Percentiles rank a stretch among this genome's conserved stretches.
phyloP scores from a whole-genome alignment of 1,140 invertebrate genomes.

The Drosophila repleta region DNA sequence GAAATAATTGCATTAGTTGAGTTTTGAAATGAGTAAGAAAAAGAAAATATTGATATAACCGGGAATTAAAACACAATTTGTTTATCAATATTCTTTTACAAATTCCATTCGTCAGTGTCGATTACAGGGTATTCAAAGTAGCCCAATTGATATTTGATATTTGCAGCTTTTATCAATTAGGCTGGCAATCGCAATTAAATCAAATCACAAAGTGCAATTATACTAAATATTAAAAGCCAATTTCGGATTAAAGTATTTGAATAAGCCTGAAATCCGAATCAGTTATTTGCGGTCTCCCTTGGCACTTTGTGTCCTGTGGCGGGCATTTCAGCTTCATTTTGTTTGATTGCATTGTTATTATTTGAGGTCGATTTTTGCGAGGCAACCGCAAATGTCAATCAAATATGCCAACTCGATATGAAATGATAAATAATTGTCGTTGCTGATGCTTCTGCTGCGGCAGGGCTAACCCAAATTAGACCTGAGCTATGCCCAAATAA shows the following conservation, averaged over 20 bases:
- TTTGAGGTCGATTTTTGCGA: neutral
- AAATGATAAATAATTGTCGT: slow-evolving; percentile 20
- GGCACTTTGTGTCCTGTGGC: slow-evolving; percentile 3
- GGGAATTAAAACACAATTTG: no score
- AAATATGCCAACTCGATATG: slow-evolving; percentile 14
- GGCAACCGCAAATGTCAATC: slow-evolving; percentile 36
- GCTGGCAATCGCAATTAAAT: slow-evolving; percentile 39
- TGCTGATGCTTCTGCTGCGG: slow-evolving; percentile 6
- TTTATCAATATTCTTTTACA: no score
- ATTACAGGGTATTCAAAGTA: slow-evolving; percentile 20
- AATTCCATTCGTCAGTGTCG: no score
- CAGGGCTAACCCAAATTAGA: slow-evolving; percentile 22
- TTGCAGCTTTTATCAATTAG: slow-evolving; percentile 30
- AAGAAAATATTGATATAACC: no score
- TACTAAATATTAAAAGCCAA: slow-evolving; percentile 35
- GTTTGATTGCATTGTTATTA: neutral
- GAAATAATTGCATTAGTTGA: no score
- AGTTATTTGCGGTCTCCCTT: slow-evolving; percentile 31
- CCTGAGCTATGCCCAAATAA: slow-evolving; percentile 2
- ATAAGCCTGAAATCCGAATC: slow-evolving; percentile 15
- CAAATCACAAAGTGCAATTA: slow-evolving; percentile 48
- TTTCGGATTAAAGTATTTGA: slow-evolving; percentile 36
- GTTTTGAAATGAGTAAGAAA: no score
- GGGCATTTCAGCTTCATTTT: neutral
- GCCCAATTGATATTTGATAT: neutral